Conservation (phyloP, 1,140 invertebrate genomes). For the Drosophila sp. region DNA sequence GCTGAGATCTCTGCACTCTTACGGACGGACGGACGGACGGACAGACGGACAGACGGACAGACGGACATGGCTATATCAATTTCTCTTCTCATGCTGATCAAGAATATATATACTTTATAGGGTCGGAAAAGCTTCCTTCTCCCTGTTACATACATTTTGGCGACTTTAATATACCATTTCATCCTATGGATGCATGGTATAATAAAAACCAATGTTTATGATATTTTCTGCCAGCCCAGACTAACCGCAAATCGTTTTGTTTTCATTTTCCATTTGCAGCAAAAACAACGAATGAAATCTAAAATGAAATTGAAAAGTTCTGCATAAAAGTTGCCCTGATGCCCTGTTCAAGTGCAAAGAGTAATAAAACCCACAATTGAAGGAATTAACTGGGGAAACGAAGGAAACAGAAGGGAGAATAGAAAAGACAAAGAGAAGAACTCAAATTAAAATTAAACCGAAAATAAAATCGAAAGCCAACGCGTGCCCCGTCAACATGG, state of each 20-base stretch:
- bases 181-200: no score
- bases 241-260: constrained; percentile 41
- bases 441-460: constrained; percentile 13
- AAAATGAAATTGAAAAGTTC: constrained; percentile 35
- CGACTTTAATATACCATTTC: no score
- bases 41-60: no score
- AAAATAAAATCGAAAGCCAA: constrained; percentile 35
- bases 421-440: background rate
- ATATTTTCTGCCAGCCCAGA: constrained; percentile 6
- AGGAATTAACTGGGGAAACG: constrained; percentile 6
- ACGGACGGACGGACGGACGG: no score
- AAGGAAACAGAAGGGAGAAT: background rate
- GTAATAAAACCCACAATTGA: constrained; percentile 62
- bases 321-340: constrained; percentile 33
- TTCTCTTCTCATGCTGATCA: no score
- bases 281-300: constrained; percentile 19
- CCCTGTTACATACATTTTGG: no score
- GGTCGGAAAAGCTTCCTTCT: no score
- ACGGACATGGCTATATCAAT: no score
- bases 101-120: no score
- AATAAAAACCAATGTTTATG: constrained; percentile 18
- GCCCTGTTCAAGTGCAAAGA: constrained; percentile 48
- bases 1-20: no score
- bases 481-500: constrained; percentile 69
- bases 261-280: constrained; percentile 31